phyloP scores from a whole-genome alignment of 1,140 invertebrate genomes.

The Vollenhovia emeryi region DNA sequence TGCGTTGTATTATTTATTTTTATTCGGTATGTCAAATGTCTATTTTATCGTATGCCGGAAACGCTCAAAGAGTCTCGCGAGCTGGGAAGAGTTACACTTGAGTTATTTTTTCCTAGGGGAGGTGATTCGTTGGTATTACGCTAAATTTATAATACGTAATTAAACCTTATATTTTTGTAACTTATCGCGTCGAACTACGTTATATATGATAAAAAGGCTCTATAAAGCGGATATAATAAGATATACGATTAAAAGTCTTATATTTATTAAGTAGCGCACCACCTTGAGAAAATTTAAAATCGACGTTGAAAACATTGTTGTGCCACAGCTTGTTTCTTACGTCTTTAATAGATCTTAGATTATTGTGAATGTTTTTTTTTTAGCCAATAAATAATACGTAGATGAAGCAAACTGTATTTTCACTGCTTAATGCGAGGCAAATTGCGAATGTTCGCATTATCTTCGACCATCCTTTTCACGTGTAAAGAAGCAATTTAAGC shows the following conservation, averaged over 20 bases:
- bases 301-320: conserved; percentile 40
- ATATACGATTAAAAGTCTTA: conserved; percentile 31
- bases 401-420: conserved; percentile 50
- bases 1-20: conserved; percentile 56
- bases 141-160: conserved; percentile 41
- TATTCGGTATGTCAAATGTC: conserved; percentile 17
- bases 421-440: conserved; percentile 10
- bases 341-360: conserved; percentile 53
- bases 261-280: conserved; percentile 19
- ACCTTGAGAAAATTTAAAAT: conserved; percentile 19
- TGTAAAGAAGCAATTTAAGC: background rate
- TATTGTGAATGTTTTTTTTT: conserved; percentile 53
- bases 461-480: background rate
- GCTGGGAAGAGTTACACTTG: background rate
- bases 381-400: conserved; percentile 53
- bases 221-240: conserved; percentile 32
- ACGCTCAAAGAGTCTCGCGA: conserved; percentile 39
- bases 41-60: conserved; percentile 22
- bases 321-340: conserved; percentile 57
- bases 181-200: conserved; percentile 19
- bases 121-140: conserved; percentile 28
- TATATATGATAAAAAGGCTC: conserved; percentile 51
- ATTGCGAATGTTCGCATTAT: background rate
- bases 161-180: conserved; percentile 56
- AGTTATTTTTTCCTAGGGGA: conserved; percentile 2